Evolutionary conservation across 2,888 invertebrate species (phyloP).

Genomic region (Acrocera orbiculus): DNA sequence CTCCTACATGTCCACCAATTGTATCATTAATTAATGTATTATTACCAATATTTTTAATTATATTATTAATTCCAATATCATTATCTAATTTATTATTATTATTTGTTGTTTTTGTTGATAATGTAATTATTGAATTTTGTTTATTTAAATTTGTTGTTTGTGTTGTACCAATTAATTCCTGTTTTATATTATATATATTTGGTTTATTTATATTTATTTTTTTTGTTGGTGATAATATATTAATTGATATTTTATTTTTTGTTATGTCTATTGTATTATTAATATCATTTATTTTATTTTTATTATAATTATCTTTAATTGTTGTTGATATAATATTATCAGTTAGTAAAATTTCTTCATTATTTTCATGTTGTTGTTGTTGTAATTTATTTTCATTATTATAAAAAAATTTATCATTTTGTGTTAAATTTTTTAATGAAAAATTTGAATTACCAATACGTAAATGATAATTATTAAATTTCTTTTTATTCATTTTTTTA

Average conservation of each 20-base stretch:
- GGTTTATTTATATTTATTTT: too few species aligned
- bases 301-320: too few species aligned
- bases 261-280: too few species aligned
- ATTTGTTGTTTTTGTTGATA: too few species aligned
- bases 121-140: slow-evolving; percentile 20
- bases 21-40: too few species aligned
- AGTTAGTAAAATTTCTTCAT: neutral
- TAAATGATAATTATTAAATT: too few species aligned
- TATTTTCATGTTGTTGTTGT: neutral
- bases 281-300: too few species aligned
- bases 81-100: slow-evolving; percentile 25
- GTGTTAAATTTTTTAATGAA: slow-evolving; percentile 9
- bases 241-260: too few species aligned
- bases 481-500: too few species aligned
- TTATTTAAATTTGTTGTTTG: slow-evolving; percentile 20
- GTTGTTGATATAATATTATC: neutral
- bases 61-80: slow-evolving; percentile 13
- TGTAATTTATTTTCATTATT: slow-evolving; percentile 13
- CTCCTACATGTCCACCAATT: slow-evolving; percentile 11
- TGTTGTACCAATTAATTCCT: too few species aligned
- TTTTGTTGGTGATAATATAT: too few species aligned
- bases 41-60: slow-evolving; percentile 10
- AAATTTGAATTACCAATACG: slow-evolving; percentile 8
- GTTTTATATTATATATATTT: too few species aligned
- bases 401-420: slow-evolving; percentile 23